phyloP scores from a whole-genome alignment of 1,140 invertebrate genomes.

The Dryas iulia region DNA sequence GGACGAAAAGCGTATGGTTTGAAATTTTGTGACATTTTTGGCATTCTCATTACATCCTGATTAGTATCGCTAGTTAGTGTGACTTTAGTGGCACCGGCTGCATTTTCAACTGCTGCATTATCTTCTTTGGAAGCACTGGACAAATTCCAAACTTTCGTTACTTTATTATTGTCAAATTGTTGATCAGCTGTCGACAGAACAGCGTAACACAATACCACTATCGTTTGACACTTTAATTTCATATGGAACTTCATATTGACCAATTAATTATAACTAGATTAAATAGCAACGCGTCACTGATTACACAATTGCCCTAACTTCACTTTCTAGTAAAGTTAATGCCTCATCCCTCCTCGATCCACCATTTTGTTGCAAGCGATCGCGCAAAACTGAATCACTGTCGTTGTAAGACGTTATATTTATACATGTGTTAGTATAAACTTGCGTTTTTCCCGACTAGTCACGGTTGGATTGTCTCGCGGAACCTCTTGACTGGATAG shows the following conservation, averaged over 20 bases:
- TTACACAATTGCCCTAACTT: conserved; percentile 52
- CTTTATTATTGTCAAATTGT: conserved; percentile 51
- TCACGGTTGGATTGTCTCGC: conserved; percentile 63
- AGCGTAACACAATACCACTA: conserved; percentile 49
- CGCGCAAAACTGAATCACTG: conserved; percentile 75
- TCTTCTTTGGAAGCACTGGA: conserved; percentile 49
- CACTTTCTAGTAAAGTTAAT: conserved; percentile 53
- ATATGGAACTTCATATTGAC: conserved; percentile 49
- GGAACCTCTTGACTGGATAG: conserved; percentile 49
- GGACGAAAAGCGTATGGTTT: conserved; percentile 56
- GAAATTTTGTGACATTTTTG: conserved; percentile 32
- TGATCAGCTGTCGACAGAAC: conserved; percentile 44
- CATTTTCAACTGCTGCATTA: conserved; percentile 47
- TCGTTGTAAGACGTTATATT: conserved; percentile 68
- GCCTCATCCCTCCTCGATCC: conserved; percentile 52
- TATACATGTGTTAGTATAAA: conserved; percentile 74
- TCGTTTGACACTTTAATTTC: conserved; percentile 41
- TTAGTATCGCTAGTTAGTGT: conserved; percentile 45
- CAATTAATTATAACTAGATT: conserved; percentile 38
- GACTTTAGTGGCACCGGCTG: conserved; percentile 58
- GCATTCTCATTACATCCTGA: conserved; percentile 32
- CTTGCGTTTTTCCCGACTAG: conserved; percentile 70
- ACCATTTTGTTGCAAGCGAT: conserved; percentile 74
- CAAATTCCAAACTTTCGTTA: conserved; percentile 55
- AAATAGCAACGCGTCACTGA: conserved; percentile 43